A percentile compares a stretch with the other conserved stretches of the same genome.
phyloP scores from a whole-genome alignment of 2,797 vertebrate species.

The Danio choprae region DNA sequence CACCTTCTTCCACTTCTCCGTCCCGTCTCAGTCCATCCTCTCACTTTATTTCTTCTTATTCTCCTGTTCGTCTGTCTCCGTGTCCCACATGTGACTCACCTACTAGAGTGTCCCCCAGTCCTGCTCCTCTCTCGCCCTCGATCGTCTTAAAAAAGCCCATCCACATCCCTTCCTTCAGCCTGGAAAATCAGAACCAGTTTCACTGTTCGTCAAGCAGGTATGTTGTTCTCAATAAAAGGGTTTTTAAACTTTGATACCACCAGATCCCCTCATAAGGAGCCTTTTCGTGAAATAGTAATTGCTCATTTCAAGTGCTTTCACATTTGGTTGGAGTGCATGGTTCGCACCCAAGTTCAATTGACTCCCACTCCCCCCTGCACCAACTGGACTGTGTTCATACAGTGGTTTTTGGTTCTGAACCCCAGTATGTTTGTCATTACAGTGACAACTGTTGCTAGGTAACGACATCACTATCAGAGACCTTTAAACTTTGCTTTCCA shows the following conservation, averaged over 20 bases:
- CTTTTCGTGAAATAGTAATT: background rate
- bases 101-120: slow-evolving; percentile 52
- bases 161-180: slow-evolving; percentile 75
- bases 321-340: too few relatives aligned
- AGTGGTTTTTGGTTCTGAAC: too few relatives aligned
- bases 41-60: slow-evolving; percentile 46
- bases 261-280: background rate
- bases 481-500: too few relatives aligned
- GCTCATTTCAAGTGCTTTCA: too few relatives aligned
- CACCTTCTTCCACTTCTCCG: slow-evolving; percentile 41
- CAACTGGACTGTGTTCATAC: too few relatives aligned
- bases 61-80: slow-evolving; percentile 44
- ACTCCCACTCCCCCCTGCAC: too few relatives aligned
- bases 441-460: too few relatives aligned
- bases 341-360: too few relatives aligned
- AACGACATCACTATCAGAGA: too few relatives aligned
- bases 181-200: slow-evolving; percentile 53
- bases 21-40: slow-evolving; percentile 37
- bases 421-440: too few relatives aligned
- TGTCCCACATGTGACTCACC: slow-evolving; percentile 55
- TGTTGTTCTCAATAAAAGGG: slow-evolving; percentile 16
- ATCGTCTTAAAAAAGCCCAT: slow-evolving; percentile 78
- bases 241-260: background rate
- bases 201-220: slow-evolving; percentile 67
- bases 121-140: slow-evolving; percentile 74